Evolutionary conservation across 1,140 invertebrate species (phyloP).

Genomic region (Bombus picipes): DNA sequence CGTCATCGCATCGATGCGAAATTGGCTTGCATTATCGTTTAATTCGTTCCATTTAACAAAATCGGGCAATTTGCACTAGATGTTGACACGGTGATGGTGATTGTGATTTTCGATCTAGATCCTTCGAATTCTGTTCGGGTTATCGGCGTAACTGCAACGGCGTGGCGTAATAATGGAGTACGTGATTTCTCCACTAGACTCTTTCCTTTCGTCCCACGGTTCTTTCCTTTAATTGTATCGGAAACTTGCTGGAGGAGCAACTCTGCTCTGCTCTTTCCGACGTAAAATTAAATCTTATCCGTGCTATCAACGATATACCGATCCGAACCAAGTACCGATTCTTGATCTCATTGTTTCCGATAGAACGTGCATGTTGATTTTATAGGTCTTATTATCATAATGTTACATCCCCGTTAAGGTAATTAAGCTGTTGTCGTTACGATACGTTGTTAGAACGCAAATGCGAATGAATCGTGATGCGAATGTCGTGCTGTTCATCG

Average conservation of each 20-base stretch:
- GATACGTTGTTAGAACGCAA: no score
- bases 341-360: background rate
- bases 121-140: no score
- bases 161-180: no score
- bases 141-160: background rate
- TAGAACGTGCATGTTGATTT: background rate
- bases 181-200: background rate
- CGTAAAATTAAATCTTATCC: conserved; percentile 38
- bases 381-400: background rate
- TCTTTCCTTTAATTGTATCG: background rate
- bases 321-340: background rate
- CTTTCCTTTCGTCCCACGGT: background rate
- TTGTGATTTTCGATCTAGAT: no score
- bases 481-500: no score
- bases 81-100: background rate
- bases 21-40: background rate
- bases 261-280: background rate
- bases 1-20: background rate
- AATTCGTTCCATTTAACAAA: background rate
- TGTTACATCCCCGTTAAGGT: background rate
- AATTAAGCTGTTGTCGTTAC: background rate
- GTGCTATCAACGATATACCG: conserved; percentile 19
- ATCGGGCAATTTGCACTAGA: background rate
- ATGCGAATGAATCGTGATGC: no score
- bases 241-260: background rate